Evolutionary conservation across 2,797 vertebrate species (phyloP).

Genomic region (Vultur gryphus): DNA sequence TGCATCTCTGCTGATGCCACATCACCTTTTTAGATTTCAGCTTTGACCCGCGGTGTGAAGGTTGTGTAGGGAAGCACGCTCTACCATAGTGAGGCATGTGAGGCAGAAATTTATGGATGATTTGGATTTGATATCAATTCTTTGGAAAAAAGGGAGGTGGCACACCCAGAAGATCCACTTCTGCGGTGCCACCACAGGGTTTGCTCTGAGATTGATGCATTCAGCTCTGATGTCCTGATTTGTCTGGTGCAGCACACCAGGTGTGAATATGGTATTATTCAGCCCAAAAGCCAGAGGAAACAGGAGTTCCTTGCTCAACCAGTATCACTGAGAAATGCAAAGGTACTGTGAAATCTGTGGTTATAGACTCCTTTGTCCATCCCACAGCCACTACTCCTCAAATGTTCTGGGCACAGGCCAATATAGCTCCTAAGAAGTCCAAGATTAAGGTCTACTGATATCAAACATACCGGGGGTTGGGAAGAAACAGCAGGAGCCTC

Average conservation of each 20-base stretch:
- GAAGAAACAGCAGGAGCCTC: neutral
- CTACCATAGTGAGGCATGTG: neutral
- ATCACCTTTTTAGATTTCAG: neutral
- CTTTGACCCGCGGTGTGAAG: neutral
- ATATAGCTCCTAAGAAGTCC: neutral
- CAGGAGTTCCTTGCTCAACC: neutral
- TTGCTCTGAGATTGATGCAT: neutral
- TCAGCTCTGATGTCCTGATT: neutral
- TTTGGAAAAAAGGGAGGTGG: neutral
- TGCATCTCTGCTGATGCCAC: neutral
- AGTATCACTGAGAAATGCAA: neutral
- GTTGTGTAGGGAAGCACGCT: neutral
- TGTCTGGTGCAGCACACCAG: neutral
- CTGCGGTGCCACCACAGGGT: neutral
- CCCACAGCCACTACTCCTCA: neutral
- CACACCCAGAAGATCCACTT: neutral
- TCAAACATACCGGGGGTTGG: no score
- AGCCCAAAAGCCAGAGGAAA: neutral
- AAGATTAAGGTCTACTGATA: neutral
- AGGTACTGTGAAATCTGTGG: neutral
- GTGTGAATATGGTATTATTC: neutral
- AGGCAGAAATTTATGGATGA: neutral
- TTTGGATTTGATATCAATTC: neutral
- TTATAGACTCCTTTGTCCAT: neutral
- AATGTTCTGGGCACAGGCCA: neutral